Percentiles rank a stretch among this genome's conserved stretches.
Conservation (phyloP, 1,140 invertebrate genomes). For the Periplaneta americana region DNA sequence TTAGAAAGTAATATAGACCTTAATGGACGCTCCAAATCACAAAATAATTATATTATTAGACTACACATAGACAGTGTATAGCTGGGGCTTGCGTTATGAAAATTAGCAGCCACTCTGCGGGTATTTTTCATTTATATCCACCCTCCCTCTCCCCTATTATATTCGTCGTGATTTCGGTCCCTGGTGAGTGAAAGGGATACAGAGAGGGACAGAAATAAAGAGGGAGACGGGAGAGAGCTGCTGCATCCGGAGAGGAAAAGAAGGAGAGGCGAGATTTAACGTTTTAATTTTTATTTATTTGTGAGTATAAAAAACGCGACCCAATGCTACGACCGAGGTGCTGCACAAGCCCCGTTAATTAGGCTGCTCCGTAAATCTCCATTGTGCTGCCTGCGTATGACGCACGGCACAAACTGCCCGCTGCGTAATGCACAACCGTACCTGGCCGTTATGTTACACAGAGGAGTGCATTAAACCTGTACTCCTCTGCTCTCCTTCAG, state of each 20-base stretch:
- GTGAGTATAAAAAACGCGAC: neutral
- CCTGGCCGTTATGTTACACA: neutral
- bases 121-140: neutral
- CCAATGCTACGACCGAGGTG: neutral
- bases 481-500: too few relatives aligned
- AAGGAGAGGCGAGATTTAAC: neutral
- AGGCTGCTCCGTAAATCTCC: neutral
- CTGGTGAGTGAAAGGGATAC: neutral
- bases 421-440: neutral
- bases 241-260: neutral
- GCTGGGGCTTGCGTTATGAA: neutral
- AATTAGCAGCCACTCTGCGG: neutral
- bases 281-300: neutral
- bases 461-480: neutral
- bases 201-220: neutral
- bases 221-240: neutral
- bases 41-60: constrained; percentile 9
- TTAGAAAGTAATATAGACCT: constrained; percentile 9
- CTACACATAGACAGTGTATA: neutral
- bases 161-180: neutral
- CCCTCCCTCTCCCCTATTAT: neutral
- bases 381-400: neutral
- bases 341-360: neutral
- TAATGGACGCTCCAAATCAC: constrained; percentile 9
- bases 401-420: neutral